Evolutionary conservation across 2,888 invertebrate genomes (phyloP).

Genomic region (Tinea semifulvella): DNA sequence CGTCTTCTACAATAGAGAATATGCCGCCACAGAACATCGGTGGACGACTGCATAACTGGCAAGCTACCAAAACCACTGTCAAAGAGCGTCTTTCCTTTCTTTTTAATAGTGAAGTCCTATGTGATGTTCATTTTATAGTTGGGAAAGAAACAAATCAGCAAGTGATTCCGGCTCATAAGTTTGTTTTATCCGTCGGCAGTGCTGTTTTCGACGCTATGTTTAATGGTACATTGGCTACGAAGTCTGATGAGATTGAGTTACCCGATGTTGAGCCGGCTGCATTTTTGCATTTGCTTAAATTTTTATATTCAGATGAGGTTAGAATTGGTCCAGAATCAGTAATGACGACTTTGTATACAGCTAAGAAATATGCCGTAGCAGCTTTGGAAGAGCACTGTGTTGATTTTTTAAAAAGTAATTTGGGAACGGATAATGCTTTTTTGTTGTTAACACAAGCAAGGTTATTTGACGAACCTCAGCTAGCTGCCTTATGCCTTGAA

Average conservation of each 20-base stretch:
- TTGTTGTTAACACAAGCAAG: slow-evolving; percentile 80
- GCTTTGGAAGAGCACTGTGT: slow-evolving; percentile 85
- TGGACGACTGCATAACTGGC: slow-evolving; percentile 71
- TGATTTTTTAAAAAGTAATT: slow-evolving; percentile 76
- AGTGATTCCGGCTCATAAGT: slow-evolving; percentile 81
- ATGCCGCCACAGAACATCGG: slow-evolving; percentile 48
- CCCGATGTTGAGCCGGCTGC: slow-evolving; percentile 87
- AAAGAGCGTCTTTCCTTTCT: slow-evolving; percentile 77
- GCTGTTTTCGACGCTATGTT: slow-evolving; percentile 91
- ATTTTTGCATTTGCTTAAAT: slow-evolving; percentile 77
- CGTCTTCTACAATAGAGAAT: slow-evolving; percentile 43
- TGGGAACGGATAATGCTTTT: slow-evolving; percentile 86
- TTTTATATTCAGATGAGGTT: slow-evolving; percentile 83
- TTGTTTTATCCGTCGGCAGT: slow-evolving; percentile 82
- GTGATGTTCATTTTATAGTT: slow-evolving; percentile 82
- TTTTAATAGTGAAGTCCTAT: slow-evolving; percentile 58
- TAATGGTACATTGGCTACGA: slow-evolving; percentile 76
- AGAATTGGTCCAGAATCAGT: slow-evolving; percentile 86
- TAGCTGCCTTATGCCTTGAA: slow-evolving; percentile 83
- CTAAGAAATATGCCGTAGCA: slow-evolving; percentile 88
- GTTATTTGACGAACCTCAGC: slow-evolving; percentile 82
- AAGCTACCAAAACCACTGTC: slow-evolving; percentile 78
- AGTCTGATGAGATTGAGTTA: slow-evolving; percentile 77
- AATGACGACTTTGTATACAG: slow-evolving; percentile 86
- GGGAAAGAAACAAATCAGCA: slow-evolving; percentile 74